Evolutionary conservation across 2,113 vertebrate species (phyloP).

Genomic region (Trematomus loennbergii): DNA sequence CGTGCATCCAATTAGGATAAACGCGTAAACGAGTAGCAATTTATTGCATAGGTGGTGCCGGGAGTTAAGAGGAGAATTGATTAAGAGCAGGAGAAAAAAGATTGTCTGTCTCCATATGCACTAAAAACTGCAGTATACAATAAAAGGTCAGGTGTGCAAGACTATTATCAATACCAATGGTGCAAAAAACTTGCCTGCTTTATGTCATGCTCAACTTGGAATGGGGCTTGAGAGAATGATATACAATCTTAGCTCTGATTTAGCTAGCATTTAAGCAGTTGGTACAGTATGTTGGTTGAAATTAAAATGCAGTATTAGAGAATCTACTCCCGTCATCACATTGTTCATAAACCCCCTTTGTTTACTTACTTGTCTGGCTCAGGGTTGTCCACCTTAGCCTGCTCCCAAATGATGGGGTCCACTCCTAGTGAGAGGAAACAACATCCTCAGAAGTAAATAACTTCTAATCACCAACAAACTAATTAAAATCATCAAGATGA

Average conservation of each 20-base stretch:
- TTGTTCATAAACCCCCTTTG: not conserved
- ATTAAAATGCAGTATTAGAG: not conserved
- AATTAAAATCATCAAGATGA: not conserved
- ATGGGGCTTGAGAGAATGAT: not conserved
- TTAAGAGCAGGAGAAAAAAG: too few relatives aligned
- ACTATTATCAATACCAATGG: too few relatives aligned
- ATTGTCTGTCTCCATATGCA: too few relatives aligned
- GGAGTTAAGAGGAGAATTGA: too few relatives aligned
- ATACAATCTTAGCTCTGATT: not conserved
- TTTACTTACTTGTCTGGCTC: conserved; percentile 94
- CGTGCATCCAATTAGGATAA: too few relatives aligned
- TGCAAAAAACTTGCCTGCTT: too few relatives aligned
- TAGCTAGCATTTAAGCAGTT: not conserved
- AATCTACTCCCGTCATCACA: not conserved
- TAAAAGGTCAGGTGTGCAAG: too few relatives aligned
- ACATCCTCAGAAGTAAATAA: not conserved
- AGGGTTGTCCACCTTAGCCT: conserved; percentile 98
- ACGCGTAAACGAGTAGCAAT: too few relatives aligned
- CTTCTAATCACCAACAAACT: too few relatives aligned
- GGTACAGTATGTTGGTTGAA: not conserved
- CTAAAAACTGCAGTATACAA: too few relatives aligned
- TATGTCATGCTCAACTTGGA: not conserved
- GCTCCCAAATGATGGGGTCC: conserved; percentile 98
- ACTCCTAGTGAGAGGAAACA: conserved; percentile 85
- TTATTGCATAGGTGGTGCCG: too few relatives aligned